These are phyloP conservation scores for Talpa occidentalis DNA, from an alignment of 2,113 vertebrate species.

Conservation along the genomic window DNA sequence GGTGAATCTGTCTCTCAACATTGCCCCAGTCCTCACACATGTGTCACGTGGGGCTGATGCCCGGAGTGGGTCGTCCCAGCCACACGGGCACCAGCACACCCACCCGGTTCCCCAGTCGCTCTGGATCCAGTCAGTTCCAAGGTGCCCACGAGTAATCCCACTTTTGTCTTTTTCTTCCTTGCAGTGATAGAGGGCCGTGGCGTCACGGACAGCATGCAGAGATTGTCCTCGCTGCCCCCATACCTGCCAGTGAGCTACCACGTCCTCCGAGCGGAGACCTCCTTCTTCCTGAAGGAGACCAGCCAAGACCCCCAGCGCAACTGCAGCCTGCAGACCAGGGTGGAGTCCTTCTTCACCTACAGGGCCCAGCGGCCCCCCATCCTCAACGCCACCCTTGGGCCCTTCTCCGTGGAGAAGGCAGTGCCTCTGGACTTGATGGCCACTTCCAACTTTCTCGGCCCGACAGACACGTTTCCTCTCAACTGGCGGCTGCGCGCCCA, in stretches of 20 bases:
- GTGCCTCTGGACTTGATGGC: constrained; percentile 91
- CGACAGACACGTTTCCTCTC: constrained; percentile 88
- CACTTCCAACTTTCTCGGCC: constrained; percentile 84
- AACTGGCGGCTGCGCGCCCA: constrained; percentile 94
- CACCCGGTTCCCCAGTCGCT: no score
- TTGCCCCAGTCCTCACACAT: background rate
- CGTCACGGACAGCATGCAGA: constrained; percentile 88
- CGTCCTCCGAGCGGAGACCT: constrained; percentile 88
- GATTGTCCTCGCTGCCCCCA: constrained; percentile 91
- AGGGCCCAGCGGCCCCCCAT: constrained; percentile 89
- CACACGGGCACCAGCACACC: background rate
- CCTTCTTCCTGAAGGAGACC: constrained; percentile 95
- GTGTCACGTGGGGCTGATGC: background rate
- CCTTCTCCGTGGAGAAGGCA: constrained; percentile 89
- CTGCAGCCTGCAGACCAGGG: constrained; percentile 92
- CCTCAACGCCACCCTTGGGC: constrained; percentile 93
- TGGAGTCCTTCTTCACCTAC: constrained; percentile 93
- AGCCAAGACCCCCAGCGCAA: constrained; percentile 93
- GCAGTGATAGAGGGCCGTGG: constrained; percentile 90
- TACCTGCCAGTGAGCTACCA: constrained; percentile 96
- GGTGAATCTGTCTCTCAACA: accelerated
- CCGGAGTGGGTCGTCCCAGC: background rate
- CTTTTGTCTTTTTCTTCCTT: background rate
- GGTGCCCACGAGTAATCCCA: accelerated
- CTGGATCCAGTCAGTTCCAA: accelerated